Evolutionary conservation across 2,888 invertebrate genomes (phyloP).

Genomic region (Callimorpha dominula): DNA sequence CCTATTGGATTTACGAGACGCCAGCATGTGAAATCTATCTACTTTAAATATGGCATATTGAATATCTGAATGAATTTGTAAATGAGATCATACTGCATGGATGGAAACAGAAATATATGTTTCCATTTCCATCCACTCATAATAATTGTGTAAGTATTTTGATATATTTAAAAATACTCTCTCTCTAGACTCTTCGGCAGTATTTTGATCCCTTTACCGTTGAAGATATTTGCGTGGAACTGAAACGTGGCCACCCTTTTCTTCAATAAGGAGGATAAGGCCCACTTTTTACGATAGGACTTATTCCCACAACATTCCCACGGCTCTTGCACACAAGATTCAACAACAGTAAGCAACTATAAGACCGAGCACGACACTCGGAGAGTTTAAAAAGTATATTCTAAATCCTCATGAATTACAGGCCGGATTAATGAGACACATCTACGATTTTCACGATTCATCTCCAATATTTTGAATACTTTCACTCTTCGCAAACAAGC

Average conservation of each 20-base stretch:
- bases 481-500: not conserved
- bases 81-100: conserved; percentile 4
- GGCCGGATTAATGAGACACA: not conserved
- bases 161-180: no score
- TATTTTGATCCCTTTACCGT: not conserved
- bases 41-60: conserved; percentile 3
- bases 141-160: no score
- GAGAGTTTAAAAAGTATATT: no score
- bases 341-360: not conserved
- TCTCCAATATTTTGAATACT: not conserved
- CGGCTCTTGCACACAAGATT: not conserved
- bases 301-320: not conserved
- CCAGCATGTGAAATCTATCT: conserved; percentile 3
- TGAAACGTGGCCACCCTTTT: not conserved
- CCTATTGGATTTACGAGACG: conserved; percentile 35
- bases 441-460: not conserved
- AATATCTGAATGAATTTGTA: conserved; percentile 10
- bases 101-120: not conserved
- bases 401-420: not conserved
- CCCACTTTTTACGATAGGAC: not conserved
- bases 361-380: not conserved
- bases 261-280: not conserved
- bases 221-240: not conserved
- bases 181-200: no score
- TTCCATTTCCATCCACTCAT: no score